These are phyloP conservation scores for Sphenodon punctatus DNA, from an alignment of 2,797 vertebrate genomes.

Conservation along the genomic window DNA sequence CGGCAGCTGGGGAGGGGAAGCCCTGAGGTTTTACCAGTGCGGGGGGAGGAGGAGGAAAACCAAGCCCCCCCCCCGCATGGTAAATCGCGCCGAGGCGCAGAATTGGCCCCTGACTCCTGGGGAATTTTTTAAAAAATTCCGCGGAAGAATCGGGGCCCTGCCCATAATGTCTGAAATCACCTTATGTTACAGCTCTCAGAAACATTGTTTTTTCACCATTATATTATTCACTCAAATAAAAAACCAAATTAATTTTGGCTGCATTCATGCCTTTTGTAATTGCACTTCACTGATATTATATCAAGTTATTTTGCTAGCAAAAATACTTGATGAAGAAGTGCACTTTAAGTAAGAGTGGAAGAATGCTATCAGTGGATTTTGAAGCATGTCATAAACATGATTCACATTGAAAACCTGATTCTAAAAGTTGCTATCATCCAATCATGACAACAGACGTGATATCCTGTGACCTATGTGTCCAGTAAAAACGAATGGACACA, in stretches of 20 bases:
- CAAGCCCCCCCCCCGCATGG: too few species aligned
- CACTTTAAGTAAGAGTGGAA: neutral
- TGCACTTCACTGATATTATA: rapidly evolving
- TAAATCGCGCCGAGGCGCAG: too few species aligned
- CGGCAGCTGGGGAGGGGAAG: too few species aligned
- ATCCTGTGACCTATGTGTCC: too few species aligned
- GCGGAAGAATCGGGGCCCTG: too few species aligned
- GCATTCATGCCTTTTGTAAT: rapidly evolving
- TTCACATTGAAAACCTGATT: neutral
- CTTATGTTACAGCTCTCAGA: neutral
- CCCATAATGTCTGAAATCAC: too few species aligned
- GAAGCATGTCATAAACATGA: neutral
- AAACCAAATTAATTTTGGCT: neutral
- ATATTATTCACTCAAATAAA: neutral
- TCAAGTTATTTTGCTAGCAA: rapidly evolving
- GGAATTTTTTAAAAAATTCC: too few species aligned
- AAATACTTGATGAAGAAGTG: rapidly evolving
- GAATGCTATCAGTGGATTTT: neutral
- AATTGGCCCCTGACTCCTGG: too few species aligned
- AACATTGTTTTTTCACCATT: neutral
- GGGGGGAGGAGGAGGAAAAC: too few species aligned
- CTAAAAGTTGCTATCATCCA: rapidly evolving
- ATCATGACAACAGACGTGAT: neutral
- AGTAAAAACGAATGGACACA: neutral
- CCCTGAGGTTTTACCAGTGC: too few species aligned